These are phyloP conservation scores for Brachionus paranguensis DNA, from an alignment of 1,140 invertebrate genomes.

Conservation along the genomic window DNA sequence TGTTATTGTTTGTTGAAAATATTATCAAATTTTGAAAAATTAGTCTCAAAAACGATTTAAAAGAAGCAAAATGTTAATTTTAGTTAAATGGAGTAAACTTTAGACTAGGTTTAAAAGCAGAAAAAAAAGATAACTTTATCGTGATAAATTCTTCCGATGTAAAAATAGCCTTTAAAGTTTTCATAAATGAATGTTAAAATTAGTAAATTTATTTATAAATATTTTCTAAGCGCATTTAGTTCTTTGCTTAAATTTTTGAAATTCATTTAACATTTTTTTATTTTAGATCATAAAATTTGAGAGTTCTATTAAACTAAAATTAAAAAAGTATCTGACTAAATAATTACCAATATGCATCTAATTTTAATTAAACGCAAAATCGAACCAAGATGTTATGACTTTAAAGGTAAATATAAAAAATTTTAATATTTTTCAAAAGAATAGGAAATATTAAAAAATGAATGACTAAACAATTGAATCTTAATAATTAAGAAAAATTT, in stretches of 20 bases:
- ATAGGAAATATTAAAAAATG: background rate
- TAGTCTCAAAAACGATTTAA: too few relatives aligned
- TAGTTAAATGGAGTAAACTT: too few relatives aligned
- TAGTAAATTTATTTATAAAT: background rate
- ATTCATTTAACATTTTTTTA: background rate
- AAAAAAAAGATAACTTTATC: too few relatives aligned
- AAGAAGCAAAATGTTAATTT: too few relatives aligned
- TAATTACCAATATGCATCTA: background rate
- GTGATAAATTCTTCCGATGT: too few relatives aligned
- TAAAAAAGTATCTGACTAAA: too few relatives aligned
- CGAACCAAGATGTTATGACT: background rate
- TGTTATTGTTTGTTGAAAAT: background rate
- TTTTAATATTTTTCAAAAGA: background rate
- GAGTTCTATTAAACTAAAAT: background rate
- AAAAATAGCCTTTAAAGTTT: too few relatives aligned
- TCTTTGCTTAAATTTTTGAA: background rate
- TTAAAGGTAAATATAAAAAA: background rate
- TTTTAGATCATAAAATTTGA: background rate
- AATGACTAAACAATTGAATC: background rate
- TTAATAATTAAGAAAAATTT: too few relatives aligned
- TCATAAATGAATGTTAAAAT: background rate
- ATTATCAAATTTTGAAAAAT: background rate
- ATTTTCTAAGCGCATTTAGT: background rate
- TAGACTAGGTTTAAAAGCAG: too few relatives aligned
- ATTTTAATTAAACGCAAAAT: background rate